A percentile compares a stretch with the other conserved stretches of the same genome.
phyloP scores from a whole-genome alignment of 2,888 invertebrate genomes.

The Melanostoma mellinum region DNA sequence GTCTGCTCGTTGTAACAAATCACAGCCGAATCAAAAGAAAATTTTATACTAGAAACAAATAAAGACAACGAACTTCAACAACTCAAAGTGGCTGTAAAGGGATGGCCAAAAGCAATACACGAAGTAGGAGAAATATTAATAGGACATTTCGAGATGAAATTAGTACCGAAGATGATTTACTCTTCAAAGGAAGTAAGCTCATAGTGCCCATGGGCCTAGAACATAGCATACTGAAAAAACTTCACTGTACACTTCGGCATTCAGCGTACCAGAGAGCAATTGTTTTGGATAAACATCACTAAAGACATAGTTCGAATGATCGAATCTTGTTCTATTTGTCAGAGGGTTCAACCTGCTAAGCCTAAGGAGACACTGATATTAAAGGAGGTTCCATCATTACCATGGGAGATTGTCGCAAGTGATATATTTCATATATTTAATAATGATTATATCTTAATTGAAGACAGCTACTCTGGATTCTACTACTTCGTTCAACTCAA shows the following conservation, averaged over 20 bases:
- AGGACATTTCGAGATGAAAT: constrained; percentile 59
- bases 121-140: constrained; percentile 41
- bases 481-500: constrained; percentile 5
- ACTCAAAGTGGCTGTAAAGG: constrained; percentile 8
- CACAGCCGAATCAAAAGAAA: not conserved
- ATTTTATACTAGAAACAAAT: not conserved
- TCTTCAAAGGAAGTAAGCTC: constrained; percentile 55
- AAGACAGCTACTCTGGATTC: constrained; percentile 13
- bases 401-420: constrained; percentile 36
- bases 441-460: constrained; percentile 6
- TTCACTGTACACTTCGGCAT: constrained; percentile 51
- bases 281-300: constrained; percentile 54
- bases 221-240: constrained; percentile 41
- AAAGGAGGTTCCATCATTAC: constrained; percentile 20
- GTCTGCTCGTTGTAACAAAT: constrained; percentile 16
- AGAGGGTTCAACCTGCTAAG: constrained; percentile 1
- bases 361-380: constrained; percentile 2
- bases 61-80: constrained; percentile 1
- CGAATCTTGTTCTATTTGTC: constrained; percentile 12
- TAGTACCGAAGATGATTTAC: constrained; percentile 35
- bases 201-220: constrained; percentile 48
- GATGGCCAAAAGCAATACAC: constrained; percentile 43
- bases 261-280: constrained; percentile 50
- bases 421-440: constrained; percentile 9
- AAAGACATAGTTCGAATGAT: constrained; percentile 9